Conservation (phyloP, 92 coral and sea anemone genomes). For the Phymanthus crucifer region DNA sequence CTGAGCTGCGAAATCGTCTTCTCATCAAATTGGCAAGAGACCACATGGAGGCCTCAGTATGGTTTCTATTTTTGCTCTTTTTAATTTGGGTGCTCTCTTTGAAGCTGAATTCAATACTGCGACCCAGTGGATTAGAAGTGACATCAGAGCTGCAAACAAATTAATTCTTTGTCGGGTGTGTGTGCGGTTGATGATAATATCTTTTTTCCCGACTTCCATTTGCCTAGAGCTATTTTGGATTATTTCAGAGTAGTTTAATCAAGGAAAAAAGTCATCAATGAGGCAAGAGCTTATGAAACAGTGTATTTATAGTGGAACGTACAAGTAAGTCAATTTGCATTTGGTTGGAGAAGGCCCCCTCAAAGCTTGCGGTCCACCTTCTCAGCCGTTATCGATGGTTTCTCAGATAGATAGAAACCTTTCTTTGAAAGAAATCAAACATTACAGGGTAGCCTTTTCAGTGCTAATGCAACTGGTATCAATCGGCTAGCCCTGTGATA, state of each 20-base stretch:
- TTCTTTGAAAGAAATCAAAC: too few relatives aligned
- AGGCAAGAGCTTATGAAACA: not conserved
- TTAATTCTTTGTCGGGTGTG: not conserved
- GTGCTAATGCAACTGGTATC: too few relatives aligned
- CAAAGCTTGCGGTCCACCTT: not conserved
- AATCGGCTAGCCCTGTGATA: too few relatives aligned
- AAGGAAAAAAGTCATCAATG: not conserved
- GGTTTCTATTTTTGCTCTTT: not conserved
- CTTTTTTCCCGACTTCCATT: constrained; percentile 2
- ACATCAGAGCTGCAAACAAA: not conserved
- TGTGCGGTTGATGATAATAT: not conserved
- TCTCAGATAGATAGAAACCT: too few relatives aligned
- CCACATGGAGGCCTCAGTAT: not conserved
- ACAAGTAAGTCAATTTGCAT: not conserved
- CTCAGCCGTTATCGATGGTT: too few relatives aligned
- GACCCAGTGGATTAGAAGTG: not conserved
- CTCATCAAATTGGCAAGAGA: not conserved
- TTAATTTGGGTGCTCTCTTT: not conserved
- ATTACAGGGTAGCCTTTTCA: too few relatives aligned
- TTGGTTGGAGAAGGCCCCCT: not conserved
- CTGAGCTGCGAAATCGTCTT: too few relatives aligned
- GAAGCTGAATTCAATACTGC: not conserved
- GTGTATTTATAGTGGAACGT: not conserved
- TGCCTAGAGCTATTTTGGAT: constrained; percentile 1
- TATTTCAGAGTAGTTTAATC: not conserved